Percentiles rank a stretch among this genome's conserved stretches.
These are phyloP conservation scores for Apistogramma diplotaenia DNA, from an alignment of 2,113 vertebrate species.

Conservation along the genomic window DNA sequence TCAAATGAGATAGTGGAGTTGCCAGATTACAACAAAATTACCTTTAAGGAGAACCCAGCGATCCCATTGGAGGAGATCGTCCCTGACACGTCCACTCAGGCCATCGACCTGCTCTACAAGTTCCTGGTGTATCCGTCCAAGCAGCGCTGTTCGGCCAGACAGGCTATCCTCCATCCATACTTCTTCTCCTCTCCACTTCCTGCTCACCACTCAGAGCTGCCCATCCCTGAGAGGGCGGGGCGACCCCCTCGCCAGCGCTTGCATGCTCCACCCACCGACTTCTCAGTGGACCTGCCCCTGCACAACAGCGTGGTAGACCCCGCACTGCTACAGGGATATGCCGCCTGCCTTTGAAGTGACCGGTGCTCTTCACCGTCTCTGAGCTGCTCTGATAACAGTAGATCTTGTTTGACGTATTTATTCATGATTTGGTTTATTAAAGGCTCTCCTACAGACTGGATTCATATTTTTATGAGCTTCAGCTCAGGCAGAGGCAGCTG, in stretches of 20 bases:
- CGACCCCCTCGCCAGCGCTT: slow-evolving; percentile 71
- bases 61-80: slow-evolving; percentile 86
- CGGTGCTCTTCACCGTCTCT: not conserved
- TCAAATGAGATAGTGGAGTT: slow-evolving; percentile 89
- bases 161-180: slow-evolving; percentile 88
- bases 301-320: slow-evolving; percentile 81
- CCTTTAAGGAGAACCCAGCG: slow-evolving; percentile 86
- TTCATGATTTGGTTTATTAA: not conserved
- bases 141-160: slow-evolving; percentile 76
- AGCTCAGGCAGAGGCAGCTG: not conserved
- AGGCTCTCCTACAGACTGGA: not conserved
- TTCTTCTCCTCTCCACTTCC: slow-evolving; percentile 87
- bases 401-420: not conserved
- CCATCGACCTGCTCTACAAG: slow-evolving; percentile 80
- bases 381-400: not conserved
- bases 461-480: not conserved
- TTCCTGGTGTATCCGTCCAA: slow-evolving; percentile 86
- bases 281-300: slow-evolving; percentile 81
- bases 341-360: slow-evolving; percentile 53
- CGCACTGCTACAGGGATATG: slow-evolving; percentile 63
- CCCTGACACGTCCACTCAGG: slow-evolving; percentile 82
- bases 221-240: slow-evolving; percentile 81
- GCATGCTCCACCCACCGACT: slow-evolving; percentile 79
- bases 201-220: slow-evolving; percentile 87
- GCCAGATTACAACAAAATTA: slow-evolving; percentile 92